phyloP scores from a whole-genome alignment of 2,113 vertebrate genomes.

The Phrynosoma platyrhinos region DNA sequence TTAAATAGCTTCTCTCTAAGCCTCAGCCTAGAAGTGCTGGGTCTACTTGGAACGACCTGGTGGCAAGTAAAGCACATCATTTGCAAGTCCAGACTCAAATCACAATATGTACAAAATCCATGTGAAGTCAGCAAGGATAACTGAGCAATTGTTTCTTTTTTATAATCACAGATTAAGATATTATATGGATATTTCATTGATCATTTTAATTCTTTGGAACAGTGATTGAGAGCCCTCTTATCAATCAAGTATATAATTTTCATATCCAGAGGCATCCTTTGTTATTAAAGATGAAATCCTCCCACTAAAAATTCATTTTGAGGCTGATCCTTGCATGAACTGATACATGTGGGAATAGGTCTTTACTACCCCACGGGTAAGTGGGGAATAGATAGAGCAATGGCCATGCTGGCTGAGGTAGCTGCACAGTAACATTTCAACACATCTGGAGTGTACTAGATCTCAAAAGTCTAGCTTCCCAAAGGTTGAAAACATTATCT shows the following conservation, averaged over 20 bases:
- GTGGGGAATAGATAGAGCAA: not conserved
- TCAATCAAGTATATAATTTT: not conserved
- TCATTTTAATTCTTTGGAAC: not conserved
- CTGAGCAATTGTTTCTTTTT: not conserved
- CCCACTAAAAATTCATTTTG: not conserved
- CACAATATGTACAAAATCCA: not conserved
- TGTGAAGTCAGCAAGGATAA: not conserved
- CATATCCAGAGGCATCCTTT: not conserved
- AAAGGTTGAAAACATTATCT: too few relatives aligned
- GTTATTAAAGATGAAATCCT: too few relatives aligned
- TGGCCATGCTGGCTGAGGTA: not conserved
- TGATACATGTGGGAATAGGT: not conserved
- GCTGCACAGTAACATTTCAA: not conserved
- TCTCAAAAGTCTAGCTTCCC: too few relatives aligned
- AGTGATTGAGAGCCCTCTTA: not conserved
- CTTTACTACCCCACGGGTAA: not conserved
- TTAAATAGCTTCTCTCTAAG: not conserved
- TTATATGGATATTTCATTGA: not conserved
- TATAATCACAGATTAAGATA: not conserved
- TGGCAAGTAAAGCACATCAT: not conserved
- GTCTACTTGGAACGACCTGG: not conserved
- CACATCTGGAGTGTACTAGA: not conserved
- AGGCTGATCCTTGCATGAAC: too few relatives aligned
- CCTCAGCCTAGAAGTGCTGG: not conserved
- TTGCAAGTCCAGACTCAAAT: not conserved